Conservation (phyloP, 2,797 vertebrate species). For the Heteromormyrus szaboi region DNA sequence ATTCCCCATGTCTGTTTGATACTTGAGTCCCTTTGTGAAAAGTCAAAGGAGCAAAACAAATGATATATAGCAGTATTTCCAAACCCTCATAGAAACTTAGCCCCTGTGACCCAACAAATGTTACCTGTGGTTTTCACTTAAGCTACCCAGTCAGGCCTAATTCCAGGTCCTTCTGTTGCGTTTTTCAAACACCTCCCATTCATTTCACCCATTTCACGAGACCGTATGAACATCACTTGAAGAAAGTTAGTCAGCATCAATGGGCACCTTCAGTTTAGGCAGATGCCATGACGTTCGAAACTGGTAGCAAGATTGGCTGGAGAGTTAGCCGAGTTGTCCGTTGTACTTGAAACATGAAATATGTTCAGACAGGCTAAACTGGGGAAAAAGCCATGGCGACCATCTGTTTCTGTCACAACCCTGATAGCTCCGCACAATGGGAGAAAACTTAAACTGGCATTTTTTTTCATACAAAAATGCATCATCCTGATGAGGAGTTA, state of each 20-base stretch:
- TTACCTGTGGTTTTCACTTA: not conserved
- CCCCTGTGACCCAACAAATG: not conserved
- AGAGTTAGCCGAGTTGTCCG: not conserved
- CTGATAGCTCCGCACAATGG: not conserved
- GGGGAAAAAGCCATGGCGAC: not conserved
- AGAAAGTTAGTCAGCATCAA: not conserved
- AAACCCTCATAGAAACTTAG: not conserved
- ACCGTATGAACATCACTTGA: not conserved
- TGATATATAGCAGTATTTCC: not conserved
- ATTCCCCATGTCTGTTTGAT: not conserved
- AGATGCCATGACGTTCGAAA: not conserved
- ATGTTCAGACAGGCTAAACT: not conserved
- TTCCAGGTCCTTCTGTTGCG: not conserved
- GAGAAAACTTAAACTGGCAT: not conserved
- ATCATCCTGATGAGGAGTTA: not conserved
- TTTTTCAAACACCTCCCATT: not conserved
- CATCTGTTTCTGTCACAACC: not conserved
- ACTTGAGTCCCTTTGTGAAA: not conserved
- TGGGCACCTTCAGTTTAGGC: not conserved
- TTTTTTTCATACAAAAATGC: not conserved
- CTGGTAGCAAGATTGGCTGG: not conserved
- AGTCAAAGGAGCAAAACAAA: not conserved
- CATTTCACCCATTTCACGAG: not conserved
- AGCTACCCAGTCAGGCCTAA: not conserved
- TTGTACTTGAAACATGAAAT: not conserved